Evolutionary conservation across 2,113 vertebrate species (phyloP), one percentile per base, ranked within the genome.

Genomic region (Rallus limicola): DNA sequence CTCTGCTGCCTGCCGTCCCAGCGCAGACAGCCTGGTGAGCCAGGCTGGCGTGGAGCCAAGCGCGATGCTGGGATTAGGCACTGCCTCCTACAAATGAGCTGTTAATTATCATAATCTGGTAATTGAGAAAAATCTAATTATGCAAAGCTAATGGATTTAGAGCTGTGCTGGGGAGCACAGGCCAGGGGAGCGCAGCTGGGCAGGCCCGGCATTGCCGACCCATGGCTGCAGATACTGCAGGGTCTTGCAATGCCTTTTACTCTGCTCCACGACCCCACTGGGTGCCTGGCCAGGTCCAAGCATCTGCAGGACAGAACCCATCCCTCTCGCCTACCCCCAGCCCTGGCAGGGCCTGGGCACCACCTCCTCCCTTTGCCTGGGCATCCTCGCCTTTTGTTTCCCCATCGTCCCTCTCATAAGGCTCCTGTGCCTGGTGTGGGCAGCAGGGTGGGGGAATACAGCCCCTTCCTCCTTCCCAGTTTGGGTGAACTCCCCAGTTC

Each of bases 121-220:
- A 98, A 98, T 98, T 98, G 98, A 98, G 98, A 98, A 98, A 98
- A 98, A 98, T 98, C 98, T 98, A 98, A 98, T 98, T 98, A 98
- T 97, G 98, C 97, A 95, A 96, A 98, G 97, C 98, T 98, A 98
- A 98, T 98, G 97, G 98, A 97, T 98, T 98, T 97, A 97, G 95
- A 97, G 95, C 95, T 88, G 82, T 95, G 92, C 95, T 87, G 93
- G 91, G 96, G 97, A 96, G 92, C 90, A 93, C 80, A 65, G 94
- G 68, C 88, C 74, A 60, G 78, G 92, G 95, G 96, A 93, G 81
- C 17, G 6, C 72, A 91, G 81, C 77, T 85, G 92, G 94, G 93
- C 74, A 91, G 56, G 86, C 46, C 84, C 50, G n/a, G 71, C 58
- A 29, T 74, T 4, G 0, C 40, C 4, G 9, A 33, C 34, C 60